Evolutionary conservation across 1,140 invertebrate genomes (phyloP).

Genomic region (Anoplolepis gracilipes): DNA sequence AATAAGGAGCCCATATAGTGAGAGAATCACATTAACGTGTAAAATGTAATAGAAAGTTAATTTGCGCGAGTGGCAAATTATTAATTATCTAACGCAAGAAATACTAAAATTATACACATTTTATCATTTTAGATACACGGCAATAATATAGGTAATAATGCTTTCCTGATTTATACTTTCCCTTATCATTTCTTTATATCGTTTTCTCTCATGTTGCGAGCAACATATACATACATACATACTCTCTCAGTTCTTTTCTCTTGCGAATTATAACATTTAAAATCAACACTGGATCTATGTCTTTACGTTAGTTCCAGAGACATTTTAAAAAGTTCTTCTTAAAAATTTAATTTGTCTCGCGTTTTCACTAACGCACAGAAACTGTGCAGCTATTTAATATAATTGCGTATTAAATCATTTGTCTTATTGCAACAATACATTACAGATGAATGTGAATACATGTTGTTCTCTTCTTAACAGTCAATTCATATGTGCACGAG

Average conservation of each 20-base stretch:
- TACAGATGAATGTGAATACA: slow-evolving; percentile 50
- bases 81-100: slow-evolving; percentile 1
- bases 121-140: neutral
- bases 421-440: slow-evolving; percentile 47
- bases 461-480: neutral
- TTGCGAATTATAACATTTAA: neutral
- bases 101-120: neutral
- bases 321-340: neutral
- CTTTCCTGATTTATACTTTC: neutral
- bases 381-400: neutral
- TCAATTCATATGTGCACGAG: slow-evolving; percentile 51
- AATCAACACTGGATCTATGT: neutral
- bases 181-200: neutral
- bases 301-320: neutral
- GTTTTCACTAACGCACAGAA: neutral
- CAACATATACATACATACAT: neutral
- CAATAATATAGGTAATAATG: neutral
- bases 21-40: neutral
- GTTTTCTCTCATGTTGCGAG: neutral
- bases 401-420: slow-evolving; percentile 43
- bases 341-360: neutral
- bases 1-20: slow-evolving; percentile 4
- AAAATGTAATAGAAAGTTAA: slow-evolving; percentile 18
- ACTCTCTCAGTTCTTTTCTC: neutral
- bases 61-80: neutral